Conservation (phyloP, 2,888 invertebrate genomes). For the Lasioglossum zephyrum region DNA sequence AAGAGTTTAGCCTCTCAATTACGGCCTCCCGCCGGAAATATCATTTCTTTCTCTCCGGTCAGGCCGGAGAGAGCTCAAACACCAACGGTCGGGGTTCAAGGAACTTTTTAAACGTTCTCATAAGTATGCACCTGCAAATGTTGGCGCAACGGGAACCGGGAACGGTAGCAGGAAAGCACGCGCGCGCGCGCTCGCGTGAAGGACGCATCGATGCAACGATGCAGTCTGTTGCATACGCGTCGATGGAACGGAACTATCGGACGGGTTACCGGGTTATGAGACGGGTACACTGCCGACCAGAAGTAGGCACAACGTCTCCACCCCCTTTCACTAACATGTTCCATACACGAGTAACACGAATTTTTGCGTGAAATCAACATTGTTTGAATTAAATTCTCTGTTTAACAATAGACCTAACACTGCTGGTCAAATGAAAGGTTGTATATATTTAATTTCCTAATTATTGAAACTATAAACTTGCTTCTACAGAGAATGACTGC, state of each 20-base stretch:
- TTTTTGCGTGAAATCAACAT: too few relatives aligned
- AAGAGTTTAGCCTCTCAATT: neutral
- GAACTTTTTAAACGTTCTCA: slow-evolving; percentile 39
- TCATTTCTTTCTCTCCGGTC: neutral
- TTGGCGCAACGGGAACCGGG: slow-evolving; percentile 33
- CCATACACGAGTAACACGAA: too few relatives aligned
- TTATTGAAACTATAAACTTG: too few relatives aligned
- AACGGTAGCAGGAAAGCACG: slow-evolving; percentile 44
- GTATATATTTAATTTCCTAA: too few relatives aligned
- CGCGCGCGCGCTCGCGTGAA: slow-evolving; percentile 21
- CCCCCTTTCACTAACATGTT: too few relatives aligned
- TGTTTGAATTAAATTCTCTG: neutral
- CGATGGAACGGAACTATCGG: slow-evolving; percentile 51
- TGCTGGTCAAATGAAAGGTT: too few relatives aligned
- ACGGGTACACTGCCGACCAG: neutral
- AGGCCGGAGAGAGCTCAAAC: too few relatives aligned
- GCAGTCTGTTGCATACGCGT: slow-evolving; percentile 8
- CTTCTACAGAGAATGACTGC: too few relatives aligned
- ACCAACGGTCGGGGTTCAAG: slow-evolving; percentile 26
- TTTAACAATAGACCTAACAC: neutral
- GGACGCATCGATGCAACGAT: neutral
- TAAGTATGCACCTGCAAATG: slow-evolving; percentile 43
- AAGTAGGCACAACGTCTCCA: neutral
- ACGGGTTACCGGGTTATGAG: slow-evolving; percentile 59
- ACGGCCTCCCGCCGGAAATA: neutral